Evolutionary conservation across 2,888 invertebrate genomes (phyloP), one percentile per base, ranked within the genome.

Genomic region (Xiphydria camelus): DNA sequence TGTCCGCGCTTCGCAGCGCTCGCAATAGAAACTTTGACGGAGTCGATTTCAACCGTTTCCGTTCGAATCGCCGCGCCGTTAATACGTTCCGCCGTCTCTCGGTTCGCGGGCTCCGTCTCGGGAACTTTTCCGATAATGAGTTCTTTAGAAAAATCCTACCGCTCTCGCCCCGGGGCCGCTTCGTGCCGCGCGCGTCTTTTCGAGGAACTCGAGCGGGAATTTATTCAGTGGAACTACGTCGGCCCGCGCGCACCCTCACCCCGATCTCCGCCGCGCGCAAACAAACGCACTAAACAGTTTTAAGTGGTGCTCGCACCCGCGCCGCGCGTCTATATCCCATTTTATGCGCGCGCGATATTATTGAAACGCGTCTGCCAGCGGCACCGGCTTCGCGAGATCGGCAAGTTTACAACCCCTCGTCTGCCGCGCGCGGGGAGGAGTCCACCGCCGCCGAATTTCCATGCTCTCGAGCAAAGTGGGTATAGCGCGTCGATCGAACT

Each of bases 41-140:
- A 49, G 53, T 55, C 57, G 55, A 62, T 59, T 59, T 49, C 59
- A 57, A 62, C 65, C 59, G 58, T 56, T 62, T 62, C 53, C 56
- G 53, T 47, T 53, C 51, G 59, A 63, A 64, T 70, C 59, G 60
- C n/a, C n/a, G n/a, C n/a, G 64, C 63, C 67, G 62, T 70, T 66
- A 69, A 69, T 66, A 57, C 59, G 36, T 37, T 41, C 43, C 14
- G 29, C 26, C 18, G 37, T 18, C 12, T 34, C 19, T 38, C 18
- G 14, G 23, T 23, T n/a, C 23, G 23, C 23, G 7, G 23, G 7
- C 10, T 26, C 10, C 10, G 5, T 14, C 10, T 10, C 26, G 12
- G 14, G 52, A 61, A 67, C 63, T 64, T 70, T 59, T 49, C 60
- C 68, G 57, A 66, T 70, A 70, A 69, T 68, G 70, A 69, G 70